A percentile compares a stretch with the other conserved stretches of the same genome.
Evolutionary conservation across 2,113 vertebrate genomes (phyloP).

Genomic region (Corythornis vintsioides): DNA sequence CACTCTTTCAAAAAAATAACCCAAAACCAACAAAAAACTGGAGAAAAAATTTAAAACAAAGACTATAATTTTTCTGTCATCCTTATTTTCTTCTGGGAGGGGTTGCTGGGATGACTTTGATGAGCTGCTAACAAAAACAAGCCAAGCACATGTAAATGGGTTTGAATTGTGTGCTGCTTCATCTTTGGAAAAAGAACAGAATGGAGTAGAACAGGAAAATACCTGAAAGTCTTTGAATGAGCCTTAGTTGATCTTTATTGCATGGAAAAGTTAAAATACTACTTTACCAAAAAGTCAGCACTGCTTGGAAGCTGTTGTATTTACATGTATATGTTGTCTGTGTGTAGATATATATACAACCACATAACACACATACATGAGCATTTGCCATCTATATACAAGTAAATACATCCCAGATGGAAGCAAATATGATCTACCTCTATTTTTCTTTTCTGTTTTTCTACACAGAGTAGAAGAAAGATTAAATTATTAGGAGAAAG

Average conservation of each 20-base stretch:
- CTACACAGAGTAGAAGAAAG: not conserved
- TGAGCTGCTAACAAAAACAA: not conserved
- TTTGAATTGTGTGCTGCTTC: not conserved
- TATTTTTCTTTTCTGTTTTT: not conserved
- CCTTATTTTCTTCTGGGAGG: not conserved
- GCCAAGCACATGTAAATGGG: not conserved
- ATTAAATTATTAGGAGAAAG: not conserved
- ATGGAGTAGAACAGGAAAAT: not conserved
- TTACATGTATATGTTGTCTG: not conserved
- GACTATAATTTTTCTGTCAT: not conserved
- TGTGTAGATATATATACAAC: not conserved
- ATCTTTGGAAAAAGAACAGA: not conserved
- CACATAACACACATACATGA: rapidly evolving
- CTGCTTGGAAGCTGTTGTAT: not conserved
- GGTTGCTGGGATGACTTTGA: not conserved
- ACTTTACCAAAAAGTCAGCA: not conserved
- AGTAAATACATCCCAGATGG: not conserved
- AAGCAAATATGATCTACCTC: not conserved
- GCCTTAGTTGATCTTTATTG: not conserved
- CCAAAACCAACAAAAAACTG: not conserved
- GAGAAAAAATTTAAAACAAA: not conserved
- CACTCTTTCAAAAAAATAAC: not conserved
- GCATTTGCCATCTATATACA: not conserved
- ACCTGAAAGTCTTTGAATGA: not conserved
- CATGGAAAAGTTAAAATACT: not conserved